Evolutionary conservation across 2,888 invertebrate genomes (phyloP), one percentile per base, ranked within the genome.

Genomic region (Alloscopus bannaensis): DNA sequence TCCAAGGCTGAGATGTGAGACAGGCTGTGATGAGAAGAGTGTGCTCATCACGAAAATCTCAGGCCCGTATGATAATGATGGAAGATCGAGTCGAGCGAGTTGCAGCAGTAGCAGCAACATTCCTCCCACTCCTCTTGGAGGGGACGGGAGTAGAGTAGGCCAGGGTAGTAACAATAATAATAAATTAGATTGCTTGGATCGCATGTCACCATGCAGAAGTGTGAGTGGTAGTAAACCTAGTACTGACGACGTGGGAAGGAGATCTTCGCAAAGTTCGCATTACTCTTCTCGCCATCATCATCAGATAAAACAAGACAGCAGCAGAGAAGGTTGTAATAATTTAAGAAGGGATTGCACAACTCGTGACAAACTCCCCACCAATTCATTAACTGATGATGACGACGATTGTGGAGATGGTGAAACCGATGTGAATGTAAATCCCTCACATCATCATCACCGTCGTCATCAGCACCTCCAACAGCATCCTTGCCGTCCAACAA

Each of bases 1-100:
- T 42, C 85, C 85, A 3, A 68, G 85, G n/a, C 72, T 85, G 28
- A 81, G 76, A 75, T 84, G 85, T 68, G 83, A 84, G 28, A 60
- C 26, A 42, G 55, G 76, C 55, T 47, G 69, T 68, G n/a, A n/a
- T n/a, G 76, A 71, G 24, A 81, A 79, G 64, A 81, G 66, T 65
- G 75, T 84, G 26, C 72, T 83, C 52, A 84, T 84, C 75, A 84
- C 84, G 16, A 81, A 82, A 82, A 50, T 80, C 28, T 77, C 69
- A 16, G 76, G 76, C 0, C 76, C 76, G 0, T 77, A 75, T 42
- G 69, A 73, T 64, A 73, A 80, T 45, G 80, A 80, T n/a, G 66
- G 73, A 40, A 59, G 76, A 60, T 11, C 69, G 69, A 77, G 76
- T 42, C 47, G 76, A 40, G 69, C 76, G 1, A 77, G 76, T 55